These are phyloP conservation scores for Chelonus insularis DNA, from an alignment of 1,140 invertebrate genomes.

Conservation along the genomic window DNA sequence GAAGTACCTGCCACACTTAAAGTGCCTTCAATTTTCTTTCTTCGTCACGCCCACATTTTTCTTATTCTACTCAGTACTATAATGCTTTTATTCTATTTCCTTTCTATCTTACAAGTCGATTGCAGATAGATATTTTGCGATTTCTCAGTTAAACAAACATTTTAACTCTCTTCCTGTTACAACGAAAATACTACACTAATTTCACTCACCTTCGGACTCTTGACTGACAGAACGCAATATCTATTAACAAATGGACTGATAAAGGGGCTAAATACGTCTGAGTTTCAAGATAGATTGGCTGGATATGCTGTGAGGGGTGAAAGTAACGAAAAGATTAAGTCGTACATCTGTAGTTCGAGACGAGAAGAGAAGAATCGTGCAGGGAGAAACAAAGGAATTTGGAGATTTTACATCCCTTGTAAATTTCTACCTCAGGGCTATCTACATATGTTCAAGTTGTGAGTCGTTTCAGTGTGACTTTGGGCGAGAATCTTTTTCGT, in stretches of 20 bases:
- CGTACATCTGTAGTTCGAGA: no score
- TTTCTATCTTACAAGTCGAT: not conserved
- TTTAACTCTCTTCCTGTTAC: not conserved
- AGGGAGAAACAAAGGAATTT: no score
- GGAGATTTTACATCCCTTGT: no score
- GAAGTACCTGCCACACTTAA: conserved; percentile 40
- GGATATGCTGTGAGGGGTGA: not conserved
- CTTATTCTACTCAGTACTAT: not conserved
- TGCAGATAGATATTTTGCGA: not conserved
- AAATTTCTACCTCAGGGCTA: no score
- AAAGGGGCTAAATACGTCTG: conserved; percentile 33
- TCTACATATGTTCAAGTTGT: no score
- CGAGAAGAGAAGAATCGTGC: no score
- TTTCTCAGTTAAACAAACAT: conserved; percentile 4
- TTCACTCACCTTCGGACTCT: not conserved
- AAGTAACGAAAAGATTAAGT: conserved; percentile 13
- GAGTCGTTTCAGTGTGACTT: no score
- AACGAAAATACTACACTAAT: not conserved
- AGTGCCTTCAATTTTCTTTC: conserved; percentile 32
- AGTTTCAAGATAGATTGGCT: not conserved
- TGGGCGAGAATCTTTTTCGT: no score
- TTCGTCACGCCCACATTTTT: conserved; percentile 22
- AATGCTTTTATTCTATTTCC: conserved; percentile 5
- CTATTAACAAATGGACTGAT: conserved; percentile 35
- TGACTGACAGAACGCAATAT: conserved; percentile 36